Conservation (phyloP, 2,113 vertebrate genomes). For the Willisornis vidua region DNA sequence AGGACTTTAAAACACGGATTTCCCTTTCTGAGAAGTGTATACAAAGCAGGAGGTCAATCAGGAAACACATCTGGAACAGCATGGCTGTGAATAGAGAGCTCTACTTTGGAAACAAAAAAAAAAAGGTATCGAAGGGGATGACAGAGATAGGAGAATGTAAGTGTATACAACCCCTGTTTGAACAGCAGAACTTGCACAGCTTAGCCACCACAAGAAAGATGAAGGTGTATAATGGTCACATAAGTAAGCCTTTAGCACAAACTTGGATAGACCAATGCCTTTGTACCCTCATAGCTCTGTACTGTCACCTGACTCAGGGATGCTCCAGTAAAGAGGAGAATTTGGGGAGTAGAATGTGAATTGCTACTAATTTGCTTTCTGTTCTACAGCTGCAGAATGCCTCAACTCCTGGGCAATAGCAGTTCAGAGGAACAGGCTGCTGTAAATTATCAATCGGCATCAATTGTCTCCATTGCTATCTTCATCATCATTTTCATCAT, state of each 20-base stretch:
- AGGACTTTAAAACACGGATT: background rate
- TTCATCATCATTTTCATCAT: conserved; percentile 68
- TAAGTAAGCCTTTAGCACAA: background rate
- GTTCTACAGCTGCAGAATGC: conserved; percentile 42
- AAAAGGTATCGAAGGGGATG: background rate
- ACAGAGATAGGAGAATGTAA: background rate
- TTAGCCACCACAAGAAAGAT: background rate
- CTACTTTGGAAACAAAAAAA: background rate
- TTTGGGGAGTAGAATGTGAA: background rate
- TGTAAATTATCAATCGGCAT: background rate
- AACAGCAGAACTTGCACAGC: background rate
- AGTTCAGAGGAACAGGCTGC: background rate
- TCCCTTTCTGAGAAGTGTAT: background rate
- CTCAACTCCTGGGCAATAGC: background rate
- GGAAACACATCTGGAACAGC: background rate
- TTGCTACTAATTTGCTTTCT: background rate
- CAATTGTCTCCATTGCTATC: conserved; percentile 55
- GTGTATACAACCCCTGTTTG: background rate
- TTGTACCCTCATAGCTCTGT: background rate
- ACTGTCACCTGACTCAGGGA: background rate
- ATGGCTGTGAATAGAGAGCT: background rate
- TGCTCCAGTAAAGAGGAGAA: background rate
- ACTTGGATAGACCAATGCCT: background rate
- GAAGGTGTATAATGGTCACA: background rate
- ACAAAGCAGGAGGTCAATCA: background rate